Evolutionary conservation across 2,797 vertebrate species (phyloP).

Genomic region (Platyrinchus mystaceus): DNA sequence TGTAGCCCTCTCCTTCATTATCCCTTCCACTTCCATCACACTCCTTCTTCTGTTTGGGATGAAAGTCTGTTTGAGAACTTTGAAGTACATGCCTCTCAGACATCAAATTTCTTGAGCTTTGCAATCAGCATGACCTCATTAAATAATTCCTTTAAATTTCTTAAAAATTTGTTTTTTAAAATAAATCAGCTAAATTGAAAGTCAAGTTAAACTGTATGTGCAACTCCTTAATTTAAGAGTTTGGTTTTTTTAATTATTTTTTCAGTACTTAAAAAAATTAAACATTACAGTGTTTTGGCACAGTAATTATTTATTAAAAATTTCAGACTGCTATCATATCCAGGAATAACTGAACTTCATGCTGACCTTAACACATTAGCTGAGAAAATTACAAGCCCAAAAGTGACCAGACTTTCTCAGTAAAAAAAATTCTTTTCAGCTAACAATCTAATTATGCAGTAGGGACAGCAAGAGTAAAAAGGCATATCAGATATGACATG

Average conservation of each 20-base stretch:
- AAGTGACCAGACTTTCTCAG: neutral
- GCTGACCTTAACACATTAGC: neutral
- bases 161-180: neutral
- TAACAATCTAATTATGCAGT: neutral
- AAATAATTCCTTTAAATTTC: conserved; percentile 1
- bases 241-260: neutral
- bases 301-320: neutral
- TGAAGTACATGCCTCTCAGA: neutral
- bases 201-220: neutral
- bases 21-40: neutral
- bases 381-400: conserved; percentile 25
- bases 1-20: neutral
- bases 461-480: neutral
- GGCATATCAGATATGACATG: neutral
- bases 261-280: neutral
- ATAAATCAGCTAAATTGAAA: neutral
- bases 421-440: neutral
- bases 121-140: neutral
- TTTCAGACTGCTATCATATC: neutral
- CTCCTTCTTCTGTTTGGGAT: neutral
- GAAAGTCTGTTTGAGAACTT: neutral
- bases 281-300: neutral
- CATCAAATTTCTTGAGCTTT: neutral
- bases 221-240: neutral
- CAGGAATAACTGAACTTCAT: neutral